phyloP scores from a whole-genome alignment of 2,113 vertebrate genomes.

The Ginglymostoma cirratum region DNA sequence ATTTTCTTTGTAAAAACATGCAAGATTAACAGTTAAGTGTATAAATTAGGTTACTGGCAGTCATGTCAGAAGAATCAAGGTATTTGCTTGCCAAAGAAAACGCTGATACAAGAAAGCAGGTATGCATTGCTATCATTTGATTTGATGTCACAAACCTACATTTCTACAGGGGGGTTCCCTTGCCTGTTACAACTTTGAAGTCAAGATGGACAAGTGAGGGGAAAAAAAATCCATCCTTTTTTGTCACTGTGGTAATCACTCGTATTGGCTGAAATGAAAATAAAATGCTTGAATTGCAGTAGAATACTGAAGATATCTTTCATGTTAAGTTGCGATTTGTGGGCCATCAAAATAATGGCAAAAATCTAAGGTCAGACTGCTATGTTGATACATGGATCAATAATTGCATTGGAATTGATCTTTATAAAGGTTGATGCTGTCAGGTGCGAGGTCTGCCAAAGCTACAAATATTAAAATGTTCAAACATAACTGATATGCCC shows the following conservation, averaged over 20 bases:
- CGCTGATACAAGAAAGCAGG: neutral
- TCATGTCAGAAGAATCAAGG: neutral
- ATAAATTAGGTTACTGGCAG: neutral
- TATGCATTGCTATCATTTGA: neutral
- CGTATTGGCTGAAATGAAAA: neutral
- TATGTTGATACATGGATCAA: neutral
- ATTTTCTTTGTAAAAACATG: neutral
- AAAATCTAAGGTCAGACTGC: neutral
- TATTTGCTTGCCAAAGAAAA: neutral
- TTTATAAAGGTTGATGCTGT: neutral
- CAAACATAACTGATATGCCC: too few species aligned
- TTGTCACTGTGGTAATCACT: neutral
- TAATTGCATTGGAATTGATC: too few species aligned
- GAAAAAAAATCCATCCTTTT: neutral
- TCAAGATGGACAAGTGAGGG: too few species aligned
- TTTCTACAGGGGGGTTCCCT: neutral
- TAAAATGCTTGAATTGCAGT: neutral
- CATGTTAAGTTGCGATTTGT: neutral
- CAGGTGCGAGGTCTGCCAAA: neutral
- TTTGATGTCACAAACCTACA: neutral
- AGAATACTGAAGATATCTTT: neutral
- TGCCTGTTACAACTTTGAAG: neutral
- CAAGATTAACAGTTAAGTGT: neutral
- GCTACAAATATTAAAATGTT: neutral
- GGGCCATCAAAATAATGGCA: neutral